Evolutionary conservation across 2,113 vertebrate genomes (phyloP), one percentile per base, ranked within the genome.

Genomic region (Nannospalax galili): DNA sequence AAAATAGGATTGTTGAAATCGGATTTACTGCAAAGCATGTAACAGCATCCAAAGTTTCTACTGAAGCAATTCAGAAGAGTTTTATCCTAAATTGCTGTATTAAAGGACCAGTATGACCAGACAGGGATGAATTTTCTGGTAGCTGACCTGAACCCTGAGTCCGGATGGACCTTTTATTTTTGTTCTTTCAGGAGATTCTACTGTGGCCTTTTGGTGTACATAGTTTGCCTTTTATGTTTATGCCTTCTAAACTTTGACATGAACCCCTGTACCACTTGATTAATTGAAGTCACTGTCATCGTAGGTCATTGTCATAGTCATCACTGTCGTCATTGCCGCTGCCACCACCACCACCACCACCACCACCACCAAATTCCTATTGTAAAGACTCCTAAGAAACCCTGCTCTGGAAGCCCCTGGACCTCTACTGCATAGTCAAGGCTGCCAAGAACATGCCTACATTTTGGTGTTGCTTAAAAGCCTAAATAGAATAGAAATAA

Each of bases 1-100:
- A 62, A 70, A 75, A 84, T 2, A 52, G 64, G 11, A 24, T 64
- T 72, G 28, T 32, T 73, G 35, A 87, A 80, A 82, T 81, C 58
- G 78, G 77, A 94, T 56, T 92, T 64, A 90, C 15, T 80, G 26
- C 56, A 58, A 88, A 88, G 80, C n/a, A 90, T 62, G 15, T 93
- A 82, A 48, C 20, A 79, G 42, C 42, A 37, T 16, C 20, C 40
- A 52, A 88, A 84, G 62, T n/a, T 32, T 56, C 82, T 74, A 73
- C n/a, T 88, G 37, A 88, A 75, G 45, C 60, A 78, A 72, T 67
- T 86, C 82, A 93, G n/a, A 78, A 81, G 19, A 70, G 32, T 88
- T 95, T 91, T 11, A 19, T 58, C 30, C n/a, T 79, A 65, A 88
- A 48, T 16, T 19, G 14, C 14, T 77, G 26, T 35, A 45, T 30